These are phyloP conservation scores for Meganola albula DNA, from an alignment of 2,888 invertebrate genomes.

Conservation along the genomic window DNA sequence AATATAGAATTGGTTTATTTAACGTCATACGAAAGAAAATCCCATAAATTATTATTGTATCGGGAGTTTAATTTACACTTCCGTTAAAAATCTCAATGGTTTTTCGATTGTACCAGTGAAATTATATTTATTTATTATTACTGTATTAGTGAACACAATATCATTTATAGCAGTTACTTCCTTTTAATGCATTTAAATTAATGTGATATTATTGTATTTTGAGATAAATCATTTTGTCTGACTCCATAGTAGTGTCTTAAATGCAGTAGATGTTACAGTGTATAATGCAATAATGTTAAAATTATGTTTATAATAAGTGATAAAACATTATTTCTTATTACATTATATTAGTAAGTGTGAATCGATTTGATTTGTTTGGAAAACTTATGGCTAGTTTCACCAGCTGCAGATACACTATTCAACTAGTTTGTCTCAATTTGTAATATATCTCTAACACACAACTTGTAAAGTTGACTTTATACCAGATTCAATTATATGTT, in stretches of 20 bases:
- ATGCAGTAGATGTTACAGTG: conserved; percentile 49
- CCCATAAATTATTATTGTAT: conserved; percentile 76
- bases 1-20: conserved; percentile 77
- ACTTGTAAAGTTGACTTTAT: too few species aligned
- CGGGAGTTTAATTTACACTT: conserved; percentile 71
- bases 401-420: too few species aligned
- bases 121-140: conserved; percentile 69
- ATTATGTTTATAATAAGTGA: conserved; percentile 45
- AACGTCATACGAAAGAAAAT: conserved; percentile 73
- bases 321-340: conserved; percentile 35
- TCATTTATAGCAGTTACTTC: conserved; percentile 57
- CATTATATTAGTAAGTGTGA: conserved; percentile 28
- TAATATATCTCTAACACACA: too few species aligned
- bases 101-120: conserved; percentile 76
- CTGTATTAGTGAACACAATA: conserved; percentile 51
- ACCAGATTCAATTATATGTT: too few species aligned
- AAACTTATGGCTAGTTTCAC: too few species aligned
- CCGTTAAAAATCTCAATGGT: conserved; percentile 77
- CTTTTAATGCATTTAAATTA: conserved; percentile 74
- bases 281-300: conserved; percentile 51
- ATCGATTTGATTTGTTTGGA: conserved; percentile 29
- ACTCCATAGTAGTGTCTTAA: conserved; percentile 71
- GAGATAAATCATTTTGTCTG: conserved; percentile 75
- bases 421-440: too few species aligned
- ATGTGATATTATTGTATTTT: conserved; percentile 76